Percentiles rank a stretch among this genome's conserved stretches.
Conservation (phyloP, 2,797 vertebrate genomes). For the Esox lucius region DNA sequence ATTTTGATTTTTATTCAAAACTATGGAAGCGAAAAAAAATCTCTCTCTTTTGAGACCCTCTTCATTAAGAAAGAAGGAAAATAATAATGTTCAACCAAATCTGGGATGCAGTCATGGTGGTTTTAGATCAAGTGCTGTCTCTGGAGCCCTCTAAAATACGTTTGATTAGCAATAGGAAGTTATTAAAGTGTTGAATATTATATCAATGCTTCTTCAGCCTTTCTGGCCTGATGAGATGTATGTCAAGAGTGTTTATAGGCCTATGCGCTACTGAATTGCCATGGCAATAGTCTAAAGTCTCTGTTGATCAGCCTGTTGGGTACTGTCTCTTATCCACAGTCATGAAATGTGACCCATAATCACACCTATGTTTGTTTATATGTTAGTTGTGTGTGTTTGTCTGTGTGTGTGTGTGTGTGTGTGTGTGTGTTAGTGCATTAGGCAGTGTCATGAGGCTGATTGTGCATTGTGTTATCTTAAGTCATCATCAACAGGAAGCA, state of each 20-base stretch:
- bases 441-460: neutral
- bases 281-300: neutral
- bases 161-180: constrained; percentile 32
- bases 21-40: constrained; percentile 11
- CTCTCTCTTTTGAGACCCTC: constrained; percentile 25
- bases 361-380: neutral
- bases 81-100: constrained; percentile 32
- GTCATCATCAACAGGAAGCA: no score
- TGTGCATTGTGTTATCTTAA: no score
- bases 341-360: no score
- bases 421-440: neutral
- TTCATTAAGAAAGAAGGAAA: constrained; percentile 39
- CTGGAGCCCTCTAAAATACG: constrained; percentile 19
- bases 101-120: constrained; percentile 32
- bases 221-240: constrained; percentile 16
- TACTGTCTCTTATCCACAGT: no score
- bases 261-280: constrained; percentile 16
- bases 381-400: constrained; percentile 6
- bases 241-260: neutral
- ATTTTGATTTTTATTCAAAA: constrained; percentile 47
- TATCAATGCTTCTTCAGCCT: constrained; percentile 17
- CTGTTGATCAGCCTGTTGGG: no score
- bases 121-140: constrained; percentile 35
- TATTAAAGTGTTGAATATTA: constrained; percentile 14
- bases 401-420: neutral